Evolutionary conservation across 2,113 vertebrate species (phyloP), one percentile per base, ranked within the genome.

Genomic region (Edolisoma coerulescens): DNA sequence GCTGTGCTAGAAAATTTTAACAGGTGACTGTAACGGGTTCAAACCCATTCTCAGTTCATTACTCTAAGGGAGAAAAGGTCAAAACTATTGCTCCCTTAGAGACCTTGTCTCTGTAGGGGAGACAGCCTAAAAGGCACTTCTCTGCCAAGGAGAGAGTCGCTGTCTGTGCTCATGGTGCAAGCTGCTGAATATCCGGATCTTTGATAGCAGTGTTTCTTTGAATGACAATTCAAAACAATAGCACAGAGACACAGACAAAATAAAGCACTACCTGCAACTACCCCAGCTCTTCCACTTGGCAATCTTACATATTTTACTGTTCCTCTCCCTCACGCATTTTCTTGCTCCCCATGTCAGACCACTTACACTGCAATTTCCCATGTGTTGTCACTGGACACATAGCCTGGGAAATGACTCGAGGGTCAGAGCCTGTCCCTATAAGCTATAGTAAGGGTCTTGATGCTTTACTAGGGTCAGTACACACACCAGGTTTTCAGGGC

Each of bases 381-480:
- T 1, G 0, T 0, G 1, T 39, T 88, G n/a, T 63, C 67, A 64
- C 17, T 0, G 0, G 41, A 35, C 3, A 1, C 4, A 3, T 56
- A 19, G 20, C 20, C 45, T 83, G 45, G 52, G 39, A 80, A 86
- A 81, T 21, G 11, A 42, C 28, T 2, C 0, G 2, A 71, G 35
- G n/a, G 28, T 47, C 63, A 76, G 21, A 68, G 21, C 4, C 5
- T 65, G 60, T 39, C 80, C 45, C 49, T 65, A 1, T 20, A 12
- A 30, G 15, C 45, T 49, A 2, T 3, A 53, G 12, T 27, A 53
- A 71, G 57, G 35, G 7, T 32, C 22, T 59, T 57, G 82, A 37
- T 47, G 12, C 18, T 65, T 77, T 61, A 20, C 45, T 35, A 45
- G 28, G 32, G 22, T 52, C 54, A 78, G 45, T 45, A 70, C 16